Evolutionary conservation across 1,140 invertebrate genomes (phyloP).

Genomic region (Drosophila mojavensis): DNA sequence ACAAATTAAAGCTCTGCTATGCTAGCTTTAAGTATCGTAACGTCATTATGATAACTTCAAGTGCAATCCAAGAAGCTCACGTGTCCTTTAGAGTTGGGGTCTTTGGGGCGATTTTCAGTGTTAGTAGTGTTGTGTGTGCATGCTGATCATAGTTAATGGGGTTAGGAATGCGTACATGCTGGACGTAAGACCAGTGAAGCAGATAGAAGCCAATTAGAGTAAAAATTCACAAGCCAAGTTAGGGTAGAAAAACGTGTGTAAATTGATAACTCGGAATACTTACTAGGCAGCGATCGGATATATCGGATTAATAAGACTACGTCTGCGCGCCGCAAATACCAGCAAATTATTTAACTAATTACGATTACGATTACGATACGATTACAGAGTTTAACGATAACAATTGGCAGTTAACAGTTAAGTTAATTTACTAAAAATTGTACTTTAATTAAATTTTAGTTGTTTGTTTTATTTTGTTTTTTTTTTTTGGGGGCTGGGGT

Average conservation of each 20-base stretch:
- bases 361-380: conserved; percentile 35
- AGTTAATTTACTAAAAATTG: conserved; percentile 38
- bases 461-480: conserved; percentile 32
- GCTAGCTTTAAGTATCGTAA: no score
- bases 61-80: no score
- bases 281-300: conserved; percentile 54
- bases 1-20: no score
- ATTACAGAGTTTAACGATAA: conserved; percentile 37
- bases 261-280: conserved; percentile 55
- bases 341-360: conserved; percentile 19
- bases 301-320: conserved; percentile 43
- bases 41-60: no score
- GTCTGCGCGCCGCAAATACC: conserved; percentile 49
- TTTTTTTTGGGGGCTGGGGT: conserved; percentile 5
- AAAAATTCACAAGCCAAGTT: conserved; percentile 42
- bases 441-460: conserved; percentile 18
- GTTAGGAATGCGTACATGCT: conserved; percentile 53
- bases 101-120: no score
- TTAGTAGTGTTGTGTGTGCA: conserved; percentile 15
- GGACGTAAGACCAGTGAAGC: conserved; percentile 39
- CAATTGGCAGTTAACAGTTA: conserved; percentile 40
- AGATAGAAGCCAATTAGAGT: conserved; percentile 34
- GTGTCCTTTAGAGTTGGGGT: no score
- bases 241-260: neutral
- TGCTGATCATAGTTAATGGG: conserved; percentile 4